Evolutionary conservation across 2,888 invertebrate genomes (phyloP).

Genomic region (Laothoe populi): DNA sequence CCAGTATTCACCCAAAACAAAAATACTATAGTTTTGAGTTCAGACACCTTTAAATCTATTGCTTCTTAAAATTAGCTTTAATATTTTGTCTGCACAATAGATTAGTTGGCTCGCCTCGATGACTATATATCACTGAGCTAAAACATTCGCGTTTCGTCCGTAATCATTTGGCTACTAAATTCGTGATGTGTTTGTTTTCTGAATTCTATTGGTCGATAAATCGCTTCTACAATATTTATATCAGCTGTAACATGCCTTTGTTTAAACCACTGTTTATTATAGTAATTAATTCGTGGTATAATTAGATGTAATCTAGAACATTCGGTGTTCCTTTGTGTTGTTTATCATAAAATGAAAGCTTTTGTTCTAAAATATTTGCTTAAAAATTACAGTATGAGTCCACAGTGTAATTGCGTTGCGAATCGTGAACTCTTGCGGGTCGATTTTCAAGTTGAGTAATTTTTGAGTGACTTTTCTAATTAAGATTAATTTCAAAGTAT

Average conservation of each 20-base stretch:
- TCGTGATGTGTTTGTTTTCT: constrained; percentile 4
- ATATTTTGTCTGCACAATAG: background rate
- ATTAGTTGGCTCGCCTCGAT: background rate
- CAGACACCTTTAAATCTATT: background rate
- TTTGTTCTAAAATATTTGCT: too few relatives aligned
- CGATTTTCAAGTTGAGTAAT: too few relatives aligned
- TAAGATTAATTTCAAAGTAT: too few relatives aligned
- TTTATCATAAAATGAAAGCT: too few relatives aligned
- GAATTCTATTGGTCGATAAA: constrained; percentile 10
- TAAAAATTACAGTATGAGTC: too few relatives aligned
- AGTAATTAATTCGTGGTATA: background rate
- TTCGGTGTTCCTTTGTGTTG: too few relatives aligned
- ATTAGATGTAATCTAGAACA: background rate
- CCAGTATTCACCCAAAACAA: background rate
- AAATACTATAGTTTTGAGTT: constrained; percentile 2
- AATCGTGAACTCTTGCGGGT: too few relatives aligned
- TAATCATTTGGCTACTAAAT: constrained; percentile 3
- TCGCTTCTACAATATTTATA: constrained; percentile 3
- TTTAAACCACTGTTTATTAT: background rate
- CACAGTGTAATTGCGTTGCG: too few relatives aligned
- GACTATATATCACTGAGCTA: background rate
- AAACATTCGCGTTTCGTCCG: background rate
- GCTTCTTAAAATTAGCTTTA: background rate
- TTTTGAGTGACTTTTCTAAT: too few relatives aligned
- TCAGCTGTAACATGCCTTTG: background rate